Conservation (phyloP, 30 jellyfish, hydroid and myxozoan genomes). For the Sanderia malayensis region DNA sequence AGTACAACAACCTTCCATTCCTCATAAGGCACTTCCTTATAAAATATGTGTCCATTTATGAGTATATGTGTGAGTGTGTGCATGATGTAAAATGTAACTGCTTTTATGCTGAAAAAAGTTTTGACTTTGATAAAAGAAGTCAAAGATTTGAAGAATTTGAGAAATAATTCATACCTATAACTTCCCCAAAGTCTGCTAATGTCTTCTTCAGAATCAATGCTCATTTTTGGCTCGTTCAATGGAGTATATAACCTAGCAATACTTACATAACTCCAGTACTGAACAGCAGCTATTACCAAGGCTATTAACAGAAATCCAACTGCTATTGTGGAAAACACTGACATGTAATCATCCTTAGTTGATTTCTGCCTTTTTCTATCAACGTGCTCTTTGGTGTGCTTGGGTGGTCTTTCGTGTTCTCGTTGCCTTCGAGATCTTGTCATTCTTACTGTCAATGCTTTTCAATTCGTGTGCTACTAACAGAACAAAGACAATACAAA, state of each 20-base stretch:
- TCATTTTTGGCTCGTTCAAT: conserved; percentile 63
- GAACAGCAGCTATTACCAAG: conserved; percentile 28
- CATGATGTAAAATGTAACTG: no score
- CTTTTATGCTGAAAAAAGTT: no score
- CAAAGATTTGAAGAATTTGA: no score
- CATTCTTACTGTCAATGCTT: no score
- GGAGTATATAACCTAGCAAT: conserved; percentile 71
- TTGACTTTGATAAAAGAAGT: no score
- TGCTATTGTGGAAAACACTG: conserved; percentile 31
- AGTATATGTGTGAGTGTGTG: no score
- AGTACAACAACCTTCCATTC: no score
- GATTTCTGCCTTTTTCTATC: neutral
- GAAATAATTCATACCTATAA: no score
- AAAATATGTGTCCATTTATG: no score
- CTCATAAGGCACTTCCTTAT: no score
- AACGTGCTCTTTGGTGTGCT: conserved; percentile 33
- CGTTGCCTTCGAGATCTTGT: conserved; percentile 21
- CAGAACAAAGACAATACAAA: no score
- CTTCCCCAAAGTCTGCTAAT: conserved; percentile 83
- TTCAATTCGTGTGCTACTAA: no score
- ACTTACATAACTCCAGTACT: conserved; percentile 57
- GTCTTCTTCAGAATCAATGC: conserved; percentile 25
- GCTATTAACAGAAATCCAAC: conserved; percentile 28
- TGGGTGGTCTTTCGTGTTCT: conserved; percentile 28
- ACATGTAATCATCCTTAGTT: conserved; percentile 12